Evolutionary conservation across 2,797 vertebrate genomes (phyloP), one percentile per base, ranked within the genome.

Genomic region (Oryzias dopingdopingensis): DNA sequence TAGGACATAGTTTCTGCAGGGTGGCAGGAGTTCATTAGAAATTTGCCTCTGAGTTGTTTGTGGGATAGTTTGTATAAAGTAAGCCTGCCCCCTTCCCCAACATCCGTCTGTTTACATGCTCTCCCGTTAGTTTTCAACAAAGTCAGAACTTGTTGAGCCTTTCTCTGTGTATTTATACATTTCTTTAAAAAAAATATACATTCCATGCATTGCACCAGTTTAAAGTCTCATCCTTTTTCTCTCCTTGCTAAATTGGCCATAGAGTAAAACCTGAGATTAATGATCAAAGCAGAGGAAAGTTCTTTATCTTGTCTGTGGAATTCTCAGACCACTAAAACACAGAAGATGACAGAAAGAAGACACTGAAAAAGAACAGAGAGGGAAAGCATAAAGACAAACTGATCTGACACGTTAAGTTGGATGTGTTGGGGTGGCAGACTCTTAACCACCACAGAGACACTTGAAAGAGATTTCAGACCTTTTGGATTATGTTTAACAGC

Each of bases 401-500:
- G 52, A 59, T 49, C 14, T 59, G 4, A 1, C 16, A 48, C 20
- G 17, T 17, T 42, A 23, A 49, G 26, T 23, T 45, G 44, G 62
- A 22, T 45, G 20, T 29, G 52, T 65, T 49, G 60, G 22, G 32
- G 56, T 20, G 52, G 59, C 58, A 66, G 53, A 52, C 37, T 3
- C 49, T 56, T 46, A 72, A 66, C 29, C 5, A 62, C 37, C 16
- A 1, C 17, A 56, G 56, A 76, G 53, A 64, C 49, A 58, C 76
- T 62, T 24, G 45, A 49, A 65, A 72, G 56, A 59, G 69, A 40
- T 65, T 46, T 14, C 46, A 77, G 62, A 53, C 60, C 42, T 43
- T 76, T 67, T 49, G 47, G 20, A 40, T 68, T 59, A 41, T 81
- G 65, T 62, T 59, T 72, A 67, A 82, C 74, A 57, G 79, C 66